These are phyloP conservation scores for Monomorium pharaonis DNA, from an alignment of 1,140 invertebrate genomes.

Conservation along the genomic window DNA sequence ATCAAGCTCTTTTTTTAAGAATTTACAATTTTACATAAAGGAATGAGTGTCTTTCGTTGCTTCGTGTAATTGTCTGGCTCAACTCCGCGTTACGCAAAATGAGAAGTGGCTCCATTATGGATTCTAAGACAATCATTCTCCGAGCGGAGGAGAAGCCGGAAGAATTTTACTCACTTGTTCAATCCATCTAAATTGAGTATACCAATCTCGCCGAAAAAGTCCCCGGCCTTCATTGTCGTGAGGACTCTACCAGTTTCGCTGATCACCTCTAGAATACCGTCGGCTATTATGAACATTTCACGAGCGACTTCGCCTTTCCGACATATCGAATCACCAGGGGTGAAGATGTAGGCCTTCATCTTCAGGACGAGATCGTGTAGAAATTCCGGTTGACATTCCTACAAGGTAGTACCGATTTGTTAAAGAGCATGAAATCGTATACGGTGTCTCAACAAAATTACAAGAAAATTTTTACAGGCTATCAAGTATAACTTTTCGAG, in stretches of 20 bases:
- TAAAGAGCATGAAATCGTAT: background rate
- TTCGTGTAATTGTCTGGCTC: background rate
- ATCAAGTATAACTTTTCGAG: background rate
- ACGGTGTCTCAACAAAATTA: background rate
- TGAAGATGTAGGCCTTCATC: constrained; percentile 99
- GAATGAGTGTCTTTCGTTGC: background rate
- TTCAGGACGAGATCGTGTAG: constrained; percentile 98
- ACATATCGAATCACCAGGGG: constrained; percentile 98
- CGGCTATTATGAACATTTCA: constrained; percentile 99
- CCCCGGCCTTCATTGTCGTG: constrained; percentile 98
- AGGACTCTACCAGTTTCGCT: constrained; percentile 97
- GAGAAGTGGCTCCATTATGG: background rate
- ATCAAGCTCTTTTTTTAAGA: background rate
- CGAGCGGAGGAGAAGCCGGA: background rate
- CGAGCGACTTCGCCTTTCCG: constrained; percentile 97
- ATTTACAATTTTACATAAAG: background rate
- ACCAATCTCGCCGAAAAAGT: constrained; percentile 99
- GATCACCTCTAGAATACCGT: constrained; percentile 97
- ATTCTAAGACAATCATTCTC: background rate
- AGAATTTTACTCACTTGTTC: constrained; percentile 92
- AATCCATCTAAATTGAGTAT: constrained; percentile 98
- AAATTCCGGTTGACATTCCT: constrained; percentile 99
- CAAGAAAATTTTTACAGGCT: background rate
- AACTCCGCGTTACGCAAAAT: background rate
- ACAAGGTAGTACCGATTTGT: constrained; percentile 71